Evolutionary conservation across 2,888 invertebrate species (phyloP).

Genomic region (Ichneumoninae sp.): DNA sequence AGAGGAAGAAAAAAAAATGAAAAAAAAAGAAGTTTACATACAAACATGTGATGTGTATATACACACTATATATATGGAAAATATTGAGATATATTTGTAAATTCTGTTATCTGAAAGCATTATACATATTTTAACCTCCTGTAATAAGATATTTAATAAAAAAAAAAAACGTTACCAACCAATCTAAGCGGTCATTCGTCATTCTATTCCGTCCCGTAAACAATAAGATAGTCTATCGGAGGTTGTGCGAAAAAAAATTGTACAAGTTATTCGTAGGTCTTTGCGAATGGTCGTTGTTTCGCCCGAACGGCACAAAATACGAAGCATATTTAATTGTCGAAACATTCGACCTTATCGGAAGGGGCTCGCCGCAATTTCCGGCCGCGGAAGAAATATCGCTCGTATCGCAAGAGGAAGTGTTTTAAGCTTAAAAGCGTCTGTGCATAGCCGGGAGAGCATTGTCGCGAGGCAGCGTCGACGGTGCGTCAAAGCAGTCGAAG

Average conservation of each 20-base stretch:
- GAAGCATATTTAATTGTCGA: not conserved
- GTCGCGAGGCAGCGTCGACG: not conserved
- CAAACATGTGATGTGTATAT: conserved; percentile 80
- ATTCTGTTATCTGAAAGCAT: conserved; percentile 83
- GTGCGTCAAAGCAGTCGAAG: not conserved
- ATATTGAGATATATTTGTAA: conserved; percentile 83
- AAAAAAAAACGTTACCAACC: conserved; percentile 83
- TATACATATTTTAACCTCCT: conserved; percentile 84
- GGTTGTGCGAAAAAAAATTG: not conserved
- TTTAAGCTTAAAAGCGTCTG: not conserved
- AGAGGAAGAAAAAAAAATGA: conserved; percentile 62
- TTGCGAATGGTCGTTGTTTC: not conserved
- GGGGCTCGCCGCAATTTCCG: conserved; percentile 29
- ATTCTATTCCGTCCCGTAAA: not conserved
- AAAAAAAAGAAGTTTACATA: conserved; percentile 77
- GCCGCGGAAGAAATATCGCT: not conserved
- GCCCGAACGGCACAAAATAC: not conserved
- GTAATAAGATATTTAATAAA: conserved; percentile 84
- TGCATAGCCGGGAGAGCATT: not conserved
- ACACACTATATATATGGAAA: conserved; percentile 76
- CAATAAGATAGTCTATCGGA: too few species aligned
- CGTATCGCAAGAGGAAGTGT: not conserved
- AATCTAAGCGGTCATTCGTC: conserved; percentile 60
- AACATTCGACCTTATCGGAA: conserved; percentile 13
- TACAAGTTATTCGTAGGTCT: not conserved